A percentile compares a stretch with the other conserved stretches of the same genome.
Conservation (phyloP, 2,888 invertebrate species). For the Melieria crassipennis region DNA sequence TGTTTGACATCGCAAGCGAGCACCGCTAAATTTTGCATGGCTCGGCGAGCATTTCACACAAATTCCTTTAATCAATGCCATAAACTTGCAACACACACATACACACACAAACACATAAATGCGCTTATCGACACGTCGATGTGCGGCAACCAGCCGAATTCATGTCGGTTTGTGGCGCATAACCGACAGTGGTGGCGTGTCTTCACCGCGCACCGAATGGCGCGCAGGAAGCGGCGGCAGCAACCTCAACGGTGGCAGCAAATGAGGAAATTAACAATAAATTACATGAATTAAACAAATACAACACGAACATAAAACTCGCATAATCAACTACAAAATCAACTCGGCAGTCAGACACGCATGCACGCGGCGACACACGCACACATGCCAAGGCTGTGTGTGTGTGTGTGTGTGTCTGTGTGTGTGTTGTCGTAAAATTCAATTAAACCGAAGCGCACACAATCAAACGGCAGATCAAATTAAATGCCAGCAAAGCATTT, state of each 20-base stretch:
- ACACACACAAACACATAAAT: too few species aligned
- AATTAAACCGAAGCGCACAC: conserved; percentile 56
- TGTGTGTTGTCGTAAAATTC: conserved; percentile 54
- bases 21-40: too few species aligned
- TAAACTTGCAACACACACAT: too few species aligned
- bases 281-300: conserved; percentile 31
- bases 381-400: neutral
- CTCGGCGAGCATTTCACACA: too few species aligned
- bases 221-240: too few species aligned
- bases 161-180: too few species aligned
- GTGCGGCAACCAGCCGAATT: too few species aligned
- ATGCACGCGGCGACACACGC: neutral
- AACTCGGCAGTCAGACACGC: neutral
- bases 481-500: conserved; percentile 56
- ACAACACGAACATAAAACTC: conserved; percentile 9
- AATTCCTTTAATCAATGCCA: too few species aligned
- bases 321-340: neutral
- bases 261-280: conserved; percentile 31
- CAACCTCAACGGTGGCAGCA: neutral
- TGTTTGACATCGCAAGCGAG: too few species aligned
- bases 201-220: too few species aligned
- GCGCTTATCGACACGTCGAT: too few species aligned
- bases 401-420: conserved; percentile 26
- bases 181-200: too few species aligned
- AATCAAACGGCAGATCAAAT: conserved; percentile 58